phyloP scores from a whole-genome alignment of 2,113 vertebrate species.

The Erythrolamprus reginae region DNA sequence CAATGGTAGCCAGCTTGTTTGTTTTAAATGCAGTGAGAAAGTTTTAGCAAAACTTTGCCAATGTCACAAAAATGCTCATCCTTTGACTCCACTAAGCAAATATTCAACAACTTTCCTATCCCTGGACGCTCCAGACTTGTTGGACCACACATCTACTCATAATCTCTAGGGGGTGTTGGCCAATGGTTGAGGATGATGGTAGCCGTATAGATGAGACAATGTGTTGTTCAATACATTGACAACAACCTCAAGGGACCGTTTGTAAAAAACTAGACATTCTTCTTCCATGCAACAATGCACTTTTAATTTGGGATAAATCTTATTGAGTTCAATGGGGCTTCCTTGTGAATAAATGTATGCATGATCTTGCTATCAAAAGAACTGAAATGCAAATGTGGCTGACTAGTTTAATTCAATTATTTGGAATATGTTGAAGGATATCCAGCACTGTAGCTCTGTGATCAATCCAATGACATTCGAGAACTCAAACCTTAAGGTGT shows the following conservation, averaged over 20 bases:
- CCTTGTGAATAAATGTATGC: no score
- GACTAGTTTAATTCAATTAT: neutral
- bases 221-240: neutral
- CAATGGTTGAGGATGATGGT: neutral
- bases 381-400: neutral
- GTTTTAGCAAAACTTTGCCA: neutral
- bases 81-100: neutral
- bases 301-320: neutral
- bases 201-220: neutral
- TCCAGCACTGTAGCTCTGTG: neutral
- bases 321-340: neutral
- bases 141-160: neutral
- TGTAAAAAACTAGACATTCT: neutral
- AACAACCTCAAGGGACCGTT: neutral
- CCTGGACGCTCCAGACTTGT: neutral
- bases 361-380: neutral
- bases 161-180: neutral
- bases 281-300: no score
- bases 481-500: neutral
- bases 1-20: neutral
- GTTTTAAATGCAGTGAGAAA: neutral
- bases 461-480: neutral
- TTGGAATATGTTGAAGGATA: neutral
- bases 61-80: neutral
- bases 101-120: neutral